Evolutionary conservation across 2,888 invertebrate genomes (phyloP).

Genomic region (Callimorpha dominula): DNA sequence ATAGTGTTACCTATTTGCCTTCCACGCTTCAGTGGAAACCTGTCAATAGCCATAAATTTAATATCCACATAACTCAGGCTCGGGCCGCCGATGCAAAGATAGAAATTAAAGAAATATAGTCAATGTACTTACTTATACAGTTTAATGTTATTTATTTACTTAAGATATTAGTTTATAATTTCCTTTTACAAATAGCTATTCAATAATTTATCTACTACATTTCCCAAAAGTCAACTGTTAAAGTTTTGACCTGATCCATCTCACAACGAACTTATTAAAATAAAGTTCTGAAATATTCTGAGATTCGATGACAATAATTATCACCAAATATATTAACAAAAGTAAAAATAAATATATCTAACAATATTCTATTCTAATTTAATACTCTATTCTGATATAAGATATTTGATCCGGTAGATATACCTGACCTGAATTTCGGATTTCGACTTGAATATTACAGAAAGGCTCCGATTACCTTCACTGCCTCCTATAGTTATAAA

Average conservation of each 20-base stretch:
- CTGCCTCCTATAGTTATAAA: slow-evolving; percentile 82
- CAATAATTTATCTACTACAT: slow-evolving; percentile 56
- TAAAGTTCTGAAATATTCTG: not conserved
- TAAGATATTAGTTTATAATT: slow-evolving; percentile 4
- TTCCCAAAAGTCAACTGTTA: slow-evolving; percentile 30
- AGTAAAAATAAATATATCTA: not conserved
- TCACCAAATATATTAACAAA: not conserved
- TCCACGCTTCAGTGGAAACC: slow-evolving; percentile 68
- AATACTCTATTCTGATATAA: not conserved
- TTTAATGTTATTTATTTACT: slow-evolving; percentile 6
- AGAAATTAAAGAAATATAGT: not conserved
- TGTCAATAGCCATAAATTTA: slow-evolving; percentile 67
- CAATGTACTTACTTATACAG: not conserved
- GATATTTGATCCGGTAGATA: not conserved
- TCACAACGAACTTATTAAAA: not conserved
- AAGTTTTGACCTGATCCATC: slow-evolving; percentile 2
- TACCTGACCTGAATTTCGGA: slow-evolving; percentile 3
- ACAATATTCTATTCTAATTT: not conserved
- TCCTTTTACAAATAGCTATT: slow-evolving; percentile 24
- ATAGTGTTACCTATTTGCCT: slow-evolving; percentile 74
- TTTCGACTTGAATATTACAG: slow-evolving; percentile 64
- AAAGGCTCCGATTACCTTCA: slow-evolving; percentile 50
- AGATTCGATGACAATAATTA: not conserved
- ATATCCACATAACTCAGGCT: slow-evolving; percentile 56
- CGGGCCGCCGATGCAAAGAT: not conserved